Base-by-base conservation (phyloP, 2,113 vertebrate genomes). In the Dipodomys spectabilis region DNA sequence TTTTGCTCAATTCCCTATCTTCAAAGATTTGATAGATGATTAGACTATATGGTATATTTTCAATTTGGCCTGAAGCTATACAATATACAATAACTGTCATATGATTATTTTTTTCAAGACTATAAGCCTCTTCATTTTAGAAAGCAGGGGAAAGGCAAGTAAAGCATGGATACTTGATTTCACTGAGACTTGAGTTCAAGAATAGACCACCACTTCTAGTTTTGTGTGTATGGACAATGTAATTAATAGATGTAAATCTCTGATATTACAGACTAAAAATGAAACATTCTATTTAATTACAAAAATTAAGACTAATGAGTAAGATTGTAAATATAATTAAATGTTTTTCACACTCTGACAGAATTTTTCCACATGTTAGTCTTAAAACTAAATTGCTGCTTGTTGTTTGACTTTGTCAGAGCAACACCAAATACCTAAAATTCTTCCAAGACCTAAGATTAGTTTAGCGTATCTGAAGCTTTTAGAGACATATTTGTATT, bases 291-390 rank as follows among this genome's bases (percentile, higher is more conserved):
- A 64, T 53, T 85, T 23, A 39, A 22, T 95, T 83, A 49, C n/a
- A 77, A 93, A 67, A 7, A 18, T 67, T 44, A 93, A 91, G 68
- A 79, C 1, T 23, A 96, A 45, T 60, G n/a, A 83, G 85, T 79
- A 28, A 49, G 15, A 86, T 83, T 5, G 20, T 15, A 6, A 73
- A 39, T 57, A n/a, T 53, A 71, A 39, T 77, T 30, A 69, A 11
- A 68, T 20, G 27, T 79, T 57, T 57, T 16, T 13, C 53, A 57
- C 53, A 57, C 53, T 57, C 13, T 57, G 53, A 57, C 15, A 57
- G 53, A 57, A 57, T 57, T 57, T 57, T 13, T 57, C 49, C n/a
- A 39, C 7, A 57, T 0, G 2, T 0, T 90, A 16, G 0, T 82
- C 22, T 39, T 16, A 89, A 94, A 94, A 53, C 25, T 62, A 23